These are phyloP conservation scores for Periplaneta americana DNA, from an alignment of 1,140 invertebrate genomes.

Conservation along the genomic window DNA sequence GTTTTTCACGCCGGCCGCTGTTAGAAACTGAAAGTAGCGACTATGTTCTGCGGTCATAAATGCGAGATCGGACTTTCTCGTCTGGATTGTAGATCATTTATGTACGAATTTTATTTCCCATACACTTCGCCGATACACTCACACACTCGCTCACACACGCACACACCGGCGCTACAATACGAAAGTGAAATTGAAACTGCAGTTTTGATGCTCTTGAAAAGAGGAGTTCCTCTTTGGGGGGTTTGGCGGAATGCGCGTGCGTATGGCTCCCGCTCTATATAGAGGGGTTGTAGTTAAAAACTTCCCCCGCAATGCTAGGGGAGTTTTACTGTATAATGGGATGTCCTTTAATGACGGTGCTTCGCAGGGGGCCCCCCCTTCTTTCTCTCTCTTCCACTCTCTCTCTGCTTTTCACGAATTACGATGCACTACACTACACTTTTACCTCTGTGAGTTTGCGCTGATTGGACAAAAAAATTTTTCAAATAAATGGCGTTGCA, in stretches of 20 bases:
- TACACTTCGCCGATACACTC: background rate
- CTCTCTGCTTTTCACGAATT: background rate
- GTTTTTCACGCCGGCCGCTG: background rate
- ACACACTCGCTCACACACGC: background rate
- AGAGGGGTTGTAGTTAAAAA: background rate
- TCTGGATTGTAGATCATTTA: background rate
- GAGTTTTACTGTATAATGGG: background rate
- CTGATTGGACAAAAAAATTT: background rate
- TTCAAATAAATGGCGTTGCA: background rate
- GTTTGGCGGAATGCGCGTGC: background rate
- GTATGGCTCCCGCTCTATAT: too few relatives aligned
- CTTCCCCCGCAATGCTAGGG: background rate
- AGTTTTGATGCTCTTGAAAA: conserved; percentile 6
- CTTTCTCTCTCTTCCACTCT: too few relatives aligned
- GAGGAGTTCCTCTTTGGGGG: background rate
- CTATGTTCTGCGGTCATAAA: background rate
- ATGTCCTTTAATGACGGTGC: background rate
- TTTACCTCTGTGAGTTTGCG: background rate
- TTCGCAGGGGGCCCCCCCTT: background rate
- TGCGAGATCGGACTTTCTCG: background rate
- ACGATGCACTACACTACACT: background rate
- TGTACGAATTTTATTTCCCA: background rate
- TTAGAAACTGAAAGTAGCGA: background rate
- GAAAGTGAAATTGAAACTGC: conserved; percentile 34
- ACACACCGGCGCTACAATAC: conserved; percentile 38